Base-by-base conservation (phyloP, 2,113 vertebrate species). In the Misgurnus anguillicaudatus region DNA sequence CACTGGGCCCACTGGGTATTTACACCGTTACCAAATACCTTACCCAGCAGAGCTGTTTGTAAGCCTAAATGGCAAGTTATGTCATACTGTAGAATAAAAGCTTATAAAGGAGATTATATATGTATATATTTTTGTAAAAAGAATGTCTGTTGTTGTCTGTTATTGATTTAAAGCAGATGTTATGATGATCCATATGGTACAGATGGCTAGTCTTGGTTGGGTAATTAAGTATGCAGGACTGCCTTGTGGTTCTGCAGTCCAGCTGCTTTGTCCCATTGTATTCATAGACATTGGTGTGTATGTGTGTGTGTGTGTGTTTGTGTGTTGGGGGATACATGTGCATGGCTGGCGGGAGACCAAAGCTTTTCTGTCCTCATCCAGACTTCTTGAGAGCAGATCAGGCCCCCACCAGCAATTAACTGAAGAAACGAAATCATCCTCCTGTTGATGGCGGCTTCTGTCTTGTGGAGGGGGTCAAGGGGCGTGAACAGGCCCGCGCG, bases 151-250 rank as follows among this genome's bases (percentile, higher is more conserved):
- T 60, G 45, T 24, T 39, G 19, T 62, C 42, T 68, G 45, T 70
- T 82, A 88, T 86, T 88, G 87, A 88, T 88, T 64, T 76, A 17
- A 74, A 78, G 65, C 83, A 86, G 87, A 85, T 86, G 85, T 31
- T 31, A 31, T 84, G 80, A 51, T 38, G 71, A 73, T 65, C 24
- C 71, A 51, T 72, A 65, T 21, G 61, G 51, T 84, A 85, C 85
- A 86, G 87, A 88, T 86, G 87, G 87, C 82, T 81, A 63, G 75
- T 82, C 78, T 76, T 68, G 48, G 31, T 75, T 78, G n/a, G 1
- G 24, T 81, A 74, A 81, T 85, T 84, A 85, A 31, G 21, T 47
- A 75, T 82, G 80, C 75, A 77, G 77, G 53, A 21, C 77, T 74
- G 42, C 78, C 60, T 69, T 58, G 64, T 31, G 51, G 47, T 76